Evolutionary conservation across 2,797 vertebrate genomes (phyloP), one percentile per base, ranked within the genome.

Genomic region (Gallirallus australis): DNA sequence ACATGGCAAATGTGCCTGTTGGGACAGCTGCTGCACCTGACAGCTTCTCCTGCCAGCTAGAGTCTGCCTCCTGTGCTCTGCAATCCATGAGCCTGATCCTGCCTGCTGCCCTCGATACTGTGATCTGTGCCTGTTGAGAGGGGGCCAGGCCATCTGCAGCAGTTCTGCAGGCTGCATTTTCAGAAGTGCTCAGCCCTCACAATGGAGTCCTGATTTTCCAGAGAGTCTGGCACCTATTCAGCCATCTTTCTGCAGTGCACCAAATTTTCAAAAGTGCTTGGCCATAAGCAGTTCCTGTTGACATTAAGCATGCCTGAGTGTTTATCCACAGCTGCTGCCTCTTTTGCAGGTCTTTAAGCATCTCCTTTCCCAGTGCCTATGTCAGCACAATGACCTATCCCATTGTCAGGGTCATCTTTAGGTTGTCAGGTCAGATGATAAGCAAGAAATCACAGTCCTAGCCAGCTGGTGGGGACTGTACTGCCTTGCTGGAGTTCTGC

Each of bases 201-300:
- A 96, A 96, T 94, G 81, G 40, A 89, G 35, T 6, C 56, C 91
- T 96, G 88, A 95, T 97, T 97, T 96, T 93, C 86, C 64, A 47
- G 66, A 40, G 56, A 30, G 63, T 10, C 86, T 96, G 95, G 94
- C 94, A 73, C 64, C 54, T 27, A 11, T 61, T 96, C 94, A 94
- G 93, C 57, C 45, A 18, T 56, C 87, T 53, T 40, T 21, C 59
- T 50, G 72, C 82, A 82, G 75, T 0, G 0, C 15, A 69, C 42
- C 65, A 45, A 10, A 57, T 94, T 90, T 89, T 57, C 88, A 80
- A 11, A 77, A 94, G 82, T 57, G 77, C 82, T 95, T 96, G 90
- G 86, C 95, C 93, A 73, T 8, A 23, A 92, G 57, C 70, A 57
- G 83, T 93, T 96, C 96, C 93, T 96, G 91, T 40, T 86, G 89